phyloP scores from a whole-genome alignment of 1,140 invertebrate species.

The Conus ventricosus region DNA sequence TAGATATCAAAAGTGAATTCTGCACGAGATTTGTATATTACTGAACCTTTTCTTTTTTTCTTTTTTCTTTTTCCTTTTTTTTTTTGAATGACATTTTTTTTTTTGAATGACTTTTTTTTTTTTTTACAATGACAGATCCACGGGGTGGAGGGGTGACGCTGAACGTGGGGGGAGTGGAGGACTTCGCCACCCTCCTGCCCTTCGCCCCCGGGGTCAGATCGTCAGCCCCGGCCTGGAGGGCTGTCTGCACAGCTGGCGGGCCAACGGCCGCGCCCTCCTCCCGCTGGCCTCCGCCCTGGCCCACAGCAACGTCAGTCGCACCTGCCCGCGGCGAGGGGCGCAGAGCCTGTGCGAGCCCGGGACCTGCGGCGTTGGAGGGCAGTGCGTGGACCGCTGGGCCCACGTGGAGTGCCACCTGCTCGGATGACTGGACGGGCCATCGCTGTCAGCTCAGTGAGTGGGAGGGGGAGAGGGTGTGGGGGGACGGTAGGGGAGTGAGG shows the following conservation, averaged over 20 bases:
- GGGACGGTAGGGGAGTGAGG: neutral
- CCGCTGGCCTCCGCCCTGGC: conserved; percentile 21
- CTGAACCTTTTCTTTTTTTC: too few species aligned
- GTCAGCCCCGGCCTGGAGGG: conserved; percentile 94
- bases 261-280: conserved; percentile 83
- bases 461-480: too few species aligned
- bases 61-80: too few species aligned
- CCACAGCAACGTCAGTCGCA: conserved; percentile 80
- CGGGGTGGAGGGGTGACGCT: conserved; percentile 76
- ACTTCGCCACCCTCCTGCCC: conserved; percentile 88
- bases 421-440: neutral
- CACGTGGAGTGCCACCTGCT: conserved; percentile 12
- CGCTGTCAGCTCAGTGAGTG: conserved; percentile 26
- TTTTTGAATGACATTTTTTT: too few species aligned
- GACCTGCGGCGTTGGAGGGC: conserved; percentile 78
- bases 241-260: conserved; percentile 90
- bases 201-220: conserved; percentile 87
- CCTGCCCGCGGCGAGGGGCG: conserved; percentile 81
- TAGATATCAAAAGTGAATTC: too few species aligned
- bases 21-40: too few species aligned
- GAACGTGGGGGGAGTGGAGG: conserved; percentile 88
- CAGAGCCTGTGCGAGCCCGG: conserved; percentile 62
- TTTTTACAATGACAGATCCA: neutral
- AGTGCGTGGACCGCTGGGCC: conserved; percentile 27
- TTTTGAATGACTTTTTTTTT: too few species aligned